Percentiles rank a stretch among this genome's conserved stretches.
These are phyloP conservation scores for Eulemur albifrons DNA, from an alignment of 2,797 vertebrate species.

Conservation along the genomic window DNA sequence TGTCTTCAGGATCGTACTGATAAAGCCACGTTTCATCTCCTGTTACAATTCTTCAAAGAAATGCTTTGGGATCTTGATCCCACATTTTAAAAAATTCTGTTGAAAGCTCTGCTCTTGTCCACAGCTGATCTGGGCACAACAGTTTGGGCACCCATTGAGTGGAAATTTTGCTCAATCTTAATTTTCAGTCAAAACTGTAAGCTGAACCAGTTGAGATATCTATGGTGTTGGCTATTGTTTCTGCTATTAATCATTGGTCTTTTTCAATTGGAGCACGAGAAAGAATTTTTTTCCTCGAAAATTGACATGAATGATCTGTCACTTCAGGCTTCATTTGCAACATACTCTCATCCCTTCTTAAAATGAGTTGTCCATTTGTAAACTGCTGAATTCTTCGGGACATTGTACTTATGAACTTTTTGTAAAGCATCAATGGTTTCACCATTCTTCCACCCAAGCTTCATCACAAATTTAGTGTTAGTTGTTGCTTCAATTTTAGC, in stretches of 20 bases:
- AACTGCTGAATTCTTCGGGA: not conserved
- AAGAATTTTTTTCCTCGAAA: not conserved
- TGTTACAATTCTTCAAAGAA: not conserved
- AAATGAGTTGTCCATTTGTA: not conserved
- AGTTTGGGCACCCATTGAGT: not conserved
- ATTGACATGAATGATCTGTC: not conserved
- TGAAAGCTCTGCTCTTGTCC: not conserved
- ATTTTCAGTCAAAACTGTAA: not conserved
- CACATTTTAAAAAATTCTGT: not conserved
- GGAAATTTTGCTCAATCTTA: not conserved
- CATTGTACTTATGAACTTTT: not conserved
- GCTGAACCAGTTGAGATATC: not conserved
- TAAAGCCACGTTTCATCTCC: not conserved
- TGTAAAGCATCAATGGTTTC: not conserved
- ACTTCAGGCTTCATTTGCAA: too few relatives aligned
- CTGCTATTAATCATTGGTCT: not conserved
- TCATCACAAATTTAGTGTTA: not conserved
- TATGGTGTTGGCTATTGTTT: not conserved
- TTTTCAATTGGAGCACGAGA: not conserved
- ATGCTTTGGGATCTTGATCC: not conserved
- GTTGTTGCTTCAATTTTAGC: too few relatives aligned
- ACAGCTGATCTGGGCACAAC: not conserved
- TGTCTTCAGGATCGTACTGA: not conserved
- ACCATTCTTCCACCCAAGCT: not conserved
- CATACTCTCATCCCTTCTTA: not conserved